phyloP scores from a whole-genome alignment of 2,797 vertebrate species.

The Pangasius krempfi region DNA sequence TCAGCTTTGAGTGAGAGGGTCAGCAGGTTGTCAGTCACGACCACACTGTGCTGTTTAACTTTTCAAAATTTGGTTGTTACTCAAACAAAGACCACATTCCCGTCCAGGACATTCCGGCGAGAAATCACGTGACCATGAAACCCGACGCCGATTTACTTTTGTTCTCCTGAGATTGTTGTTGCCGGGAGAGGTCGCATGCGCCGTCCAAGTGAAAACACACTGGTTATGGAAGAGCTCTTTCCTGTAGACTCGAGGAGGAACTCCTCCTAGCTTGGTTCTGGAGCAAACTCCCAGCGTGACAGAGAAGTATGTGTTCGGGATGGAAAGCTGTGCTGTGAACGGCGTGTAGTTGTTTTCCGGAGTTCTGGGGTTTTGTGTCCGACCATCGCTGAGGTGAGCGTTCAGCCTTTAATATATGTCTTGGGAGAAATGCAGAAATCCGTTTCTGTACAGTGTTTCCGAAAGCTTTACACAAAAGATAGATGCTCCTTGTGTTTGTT shows the following conservation, averaged over 20 bases:
- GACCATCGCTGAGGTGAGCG: conserved; percentile 36
- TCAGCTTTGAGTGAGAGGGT: neutral
- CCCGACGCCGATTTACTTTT: conserved; percentile 54
- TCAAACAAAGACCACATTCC: conserved; percentile 40
- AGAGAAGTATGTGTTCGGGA: neutral
- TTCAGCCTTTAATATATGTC: neutral
- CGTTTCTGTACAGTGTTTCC: neutral
- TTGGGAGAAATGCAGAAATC: neutral
- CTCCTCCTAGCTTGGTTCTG: conserved; percentile 13
- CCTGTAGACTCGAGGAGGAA: neutral
- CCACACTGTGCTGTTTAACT: neutral
- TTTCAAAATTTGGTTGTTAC: neutral
- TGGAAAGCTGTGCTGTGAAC: conserved; percentile 14
- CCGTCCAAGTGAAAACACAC: neutral
- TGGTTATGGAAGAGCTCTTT: neutral
- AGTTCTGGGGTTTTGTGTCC: neutral
- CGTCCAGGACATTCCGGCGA: conserved; percentile 50
- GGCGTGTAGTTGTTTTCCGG: conserved; percentile 3
- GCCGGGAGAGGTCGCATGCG: conserved; percentile 59
- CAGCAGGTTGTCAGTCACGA: neutral
- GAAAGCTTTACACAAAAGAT: neutral
- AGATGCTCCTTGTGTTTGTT: neutral
- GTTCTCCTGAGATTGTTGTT: conserved; percentile 55
- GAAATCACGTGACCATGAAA: conserved; percentile 66
- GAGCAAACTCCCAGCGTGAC: neutral